A percentile compares a stretch with the other conserved stretches of the same genome.
These are phyloP conservation scores for Microplitis deprimator DNA, from an alignment of 2,888 invertebrate species.

Conservation along the genomic window DNA sequence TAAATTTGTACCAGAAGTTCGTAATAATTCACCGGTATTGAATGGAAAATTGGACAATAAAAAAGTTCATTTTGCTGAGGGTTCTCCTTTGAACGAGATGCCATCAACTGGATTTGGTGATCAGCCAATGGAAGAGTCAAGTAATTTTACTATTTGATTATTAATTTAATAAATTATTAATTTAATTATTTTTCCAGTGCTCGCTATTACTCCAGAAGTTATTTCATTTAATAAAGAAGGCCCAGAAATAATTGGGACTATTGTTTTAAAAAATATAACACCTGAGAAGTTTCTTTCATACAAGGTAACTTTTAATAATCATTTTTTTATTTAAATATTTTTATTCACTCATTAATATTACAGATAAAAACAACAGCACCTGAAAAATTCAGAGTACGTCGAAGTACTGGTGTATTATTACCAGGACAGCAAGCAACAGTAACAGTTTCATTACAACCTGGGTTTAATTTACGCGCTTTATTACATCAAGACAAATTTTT, in stretches of 20 bases:
- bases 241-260: constrained; percentile 79
- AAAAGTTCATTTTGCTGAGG: constrained; percentile 79
- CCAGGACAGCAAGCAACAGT: constrained; percentile 79
- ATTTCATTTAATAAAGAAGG: constrained; percentile 80
- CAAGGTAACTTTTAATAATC: constrained; percentile 74
- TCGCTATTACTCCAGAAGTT: constrained; percentile 74
- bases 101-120: constrained; percentile 60
- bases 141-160: constrained; percentile 56
- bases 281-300: constrained; percentile 78
- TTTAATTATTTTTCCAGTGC: constrained; percentile 55
- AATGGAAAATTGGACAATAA: constrained; percentile 72
- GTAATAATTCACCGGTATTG: constrained; percentile 51
- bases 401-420: constrained; percentile 84
- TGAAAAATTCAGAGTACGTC: constrained; percentile 93
- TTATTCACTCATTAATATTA: constrained; percentile 27
- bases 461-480: constrained; percentile 79
- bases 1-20: constrained; percentile 79
- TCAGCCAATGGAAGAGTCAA: constrained; percentile 61
- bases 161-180: constrained; percentile 1
- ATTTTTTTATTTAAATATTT: constrained; percentile 29
- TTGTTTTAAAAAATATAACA: constrained; percentile 78
- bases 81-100: constrained; percentile 74
- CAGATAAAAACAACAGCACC: constrained; percentile 97
- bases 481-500: constrained; percentile 87
- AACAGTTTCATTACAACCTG: constrained; percentile 82